These are phyloP conservation scores for Onthophagus sagittarius DNA, from an alignment of 2,888 invertebrate genomes.

Conservation along the genomic window DNA sequence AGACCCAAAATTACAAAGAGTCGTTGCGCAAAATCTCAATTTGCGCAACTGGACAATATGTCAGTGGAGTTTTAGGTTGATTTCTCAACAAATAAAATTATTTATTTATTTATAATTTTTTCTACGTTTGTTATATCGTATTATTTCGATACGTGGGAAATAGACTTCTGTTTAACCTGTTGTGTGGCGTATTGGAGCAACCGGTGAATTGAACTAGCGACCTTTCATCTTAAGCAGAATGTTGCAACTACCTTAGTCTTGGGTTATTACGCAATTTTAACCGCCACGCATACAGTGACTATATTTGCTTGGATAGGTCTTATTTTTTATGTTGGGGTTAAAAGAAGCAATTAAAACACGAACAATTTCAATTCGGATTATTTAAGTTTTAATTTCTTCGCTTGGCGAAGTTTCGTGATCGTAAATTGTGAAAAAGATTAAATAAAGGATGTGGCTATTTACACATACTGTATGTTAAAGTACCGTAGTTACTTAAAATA, in stretches of 20 bases:
- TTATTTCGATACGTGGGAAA: neutral
- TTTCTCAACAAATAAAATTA: no score
- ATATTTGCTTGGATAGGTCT: neutral
- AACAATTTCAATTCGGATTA: no score
- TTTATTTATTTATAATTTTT: no score
- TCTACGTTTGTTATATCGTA: no score
- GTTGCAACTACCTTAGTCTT: conserved; percentile 29
- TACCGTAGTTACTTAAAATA: no score
- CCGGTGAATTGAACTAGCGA: conserved; percentile 41
- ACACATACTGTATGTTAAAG: no score
- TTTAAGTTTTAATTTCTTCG: no score
- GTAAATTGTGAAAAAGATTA: no score
- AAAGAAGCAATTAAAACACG: no score
- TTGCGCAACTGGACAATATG: neutral
- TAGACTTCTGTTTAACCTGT: neutral
- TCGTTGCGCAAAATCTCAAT: neutral
- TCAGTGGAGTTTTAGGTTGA: neutral
- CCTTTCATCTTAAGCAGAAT: conserved; percentile 34
- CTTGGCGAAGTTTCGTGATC: no score
- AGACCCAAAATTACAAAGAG: neutral
- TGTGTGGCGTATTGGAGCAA: conserved; percentile 34
- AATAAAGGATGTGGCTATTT: no score
- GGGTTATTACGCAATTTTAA: conserved; percentile 17
- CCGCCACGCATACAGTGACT: neutral
- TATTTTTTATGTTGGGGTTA: no score